Conservation (phyloP, 2,888 invertebrate species). For the Microplitis manilae region DNA sequence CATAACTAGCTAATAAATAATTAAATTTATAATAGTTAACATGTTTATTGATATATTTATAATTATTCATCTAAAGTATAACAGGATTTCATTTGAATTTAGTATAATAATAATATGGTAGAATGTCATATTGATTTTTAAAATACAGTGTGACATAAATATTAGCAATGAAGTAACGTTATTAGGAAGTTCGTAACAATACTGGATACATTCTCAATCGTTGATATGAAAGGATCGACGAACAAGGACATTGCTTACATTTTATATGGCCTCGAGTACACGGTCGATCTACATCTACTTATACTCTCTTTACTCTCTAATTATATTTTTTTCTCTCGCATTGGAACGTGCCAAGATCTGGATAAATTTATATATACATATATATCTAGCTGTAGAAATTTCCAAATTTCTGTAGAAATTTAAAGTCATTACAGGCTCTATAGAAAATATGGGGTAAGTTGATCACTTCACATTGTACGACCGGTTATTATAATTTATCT, state of each 20-base stretch:
- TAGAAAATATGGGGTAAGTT: too few relatives aligned
- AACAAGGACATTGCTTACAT: conserved; percentile 52
- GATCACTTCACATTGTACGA: too few relatives aligned
- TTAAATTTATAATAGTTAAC: too few relatives aligned
- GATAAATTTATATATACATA: not conserved
- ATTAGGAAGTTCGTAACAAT: not conserved
- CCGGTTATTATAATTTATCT: too few relatives aligned
- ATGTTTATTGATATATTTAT: not conserved
- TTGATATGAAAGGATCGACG: conserved; percentile 45
- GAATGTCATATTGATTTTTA: not conserved
- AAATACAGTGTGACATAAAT: not conserved
- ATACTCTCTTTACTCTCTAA: conserved; percentile 11
- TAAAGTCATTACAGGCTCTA: too few relatives aligned
- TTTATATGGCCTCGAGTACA: conserved; percentile 47
- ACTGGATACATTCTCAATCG: conserved; percentile 39
- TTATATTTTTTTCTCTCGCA: conserved; percentile 2
- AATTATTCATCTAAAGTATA: not conserved
- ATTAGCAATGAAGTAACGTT: not conserved
- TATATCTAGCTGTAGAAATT: not conserved
- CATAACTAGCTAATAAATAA: too few relatives aligned
- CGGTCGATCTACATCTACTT: conserved; percentile 37
- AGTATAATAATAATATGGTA: not conserved
- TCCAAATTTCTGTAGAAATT: too few relatives aligned
- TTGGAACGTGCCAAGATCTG: conserved; percentile 7
- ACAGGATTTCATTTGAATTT: not conserved